These are phyloP conservation scores for Crenuchus spilurus DNA, from an alignment of 2,797 vertebrate species.

Conservation along the genomic window DNA sequence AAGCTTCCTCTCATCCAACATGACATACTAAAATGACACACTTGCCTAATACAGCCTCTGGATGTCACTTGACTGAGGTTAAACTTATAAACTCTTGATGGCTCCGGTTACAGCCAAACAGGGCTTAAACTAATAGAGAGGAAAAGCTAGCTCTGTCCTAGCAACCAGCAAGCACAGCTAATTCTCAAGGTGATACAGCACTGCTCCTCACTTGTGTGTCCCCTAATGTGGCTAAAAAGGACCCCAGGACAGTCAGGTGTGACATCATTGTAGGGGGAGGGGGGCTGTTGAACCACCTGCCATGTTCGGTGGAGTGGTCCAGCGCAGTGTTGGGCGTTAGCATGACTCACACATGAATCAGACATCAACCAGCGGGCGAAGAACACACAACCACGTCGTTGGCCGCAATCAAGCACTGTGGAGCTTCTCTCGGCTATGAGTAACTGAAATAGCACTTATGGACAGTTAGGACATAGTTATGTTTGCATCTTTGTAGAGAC, in stretches of 20 bases:
- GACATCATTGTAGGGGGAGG: slow-evolving; percentile 38
- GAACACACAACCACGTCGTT: slow-evolving; percentile 26
- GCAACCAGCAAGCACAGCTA: slow-evolving; percentile 4
- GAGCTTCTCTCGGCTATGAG: slow-evolving; percentile 22
- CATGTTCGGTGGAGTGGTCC: slow-evolving; percentile 51
- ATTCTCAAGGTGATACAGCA: slow-evolving; percentile 34
- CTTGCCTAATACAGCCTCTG: background rate
- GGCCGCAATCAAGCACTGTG: slow-evolving; percentile 33
- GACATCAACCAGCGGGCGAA: slow-evolving; percentile 45
- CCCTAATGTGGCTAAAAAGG: slow-evolving; percentile 13
- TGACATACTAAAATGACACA: background rate
- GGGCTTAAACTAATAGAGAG: background rate
- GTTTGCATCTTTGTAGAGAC: slow-evolving; percentile 3
- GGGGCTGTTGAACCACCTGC: slow-evolving; percentile 46
- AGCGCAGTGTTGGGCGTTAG: slow-evolving; percentile 36
- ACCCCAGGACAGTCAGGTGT: slow-evolving; percentile 26
- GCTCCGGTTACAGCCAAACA: background rate
- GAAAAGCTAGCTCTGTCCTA: background rate
- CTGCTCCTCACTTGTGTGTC: slow-evolving; percentile 1
- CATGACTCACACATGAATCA: slow-evolving; percentile 56
- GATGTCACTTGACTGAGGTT: background rate
- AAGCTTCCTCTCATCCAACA: too few relatives aligned
- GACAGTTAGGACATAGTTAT: slow-evolving; percentile 18
- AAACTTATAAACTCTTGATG: background rate
- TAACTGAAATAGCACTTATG: slow-evolving; percentile 21